Conservation (phyloP, 23 tunicate species). For the Ascidia mentula region DNA sequence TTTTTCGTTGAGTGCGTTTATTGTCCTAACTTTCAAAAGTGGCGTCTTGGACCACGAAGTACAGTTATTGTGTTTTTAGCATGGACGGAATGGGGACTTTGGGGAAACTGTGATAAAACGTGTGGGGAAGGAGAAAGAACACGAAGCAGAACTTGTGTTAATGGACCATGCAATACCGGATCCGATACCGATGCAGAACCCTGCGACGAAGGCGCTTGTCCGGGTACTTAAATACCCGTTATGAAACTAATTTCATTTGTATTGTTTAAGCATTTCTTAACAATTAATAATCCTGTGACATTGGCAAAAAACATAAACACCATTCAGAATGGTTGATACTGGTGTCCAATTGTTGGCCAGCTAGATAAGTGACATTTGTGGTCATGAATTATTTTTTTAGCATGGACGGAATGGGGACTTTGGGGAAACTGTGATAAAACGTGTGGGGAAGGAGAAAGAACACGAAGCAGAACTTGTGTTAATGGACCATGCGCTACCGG, state of each 20-base stretch:
- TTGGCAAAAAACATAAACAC: too few relatives aligned
- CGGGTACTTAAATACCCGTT: neutral
- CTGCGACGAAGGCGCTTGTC: neutral
- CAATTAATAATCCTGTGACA: too few relatives aligned
- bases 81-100: neutral
- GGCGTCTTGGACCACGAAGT: too few relatives aligned
- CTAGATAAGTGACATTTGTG: too few relatives aligned
- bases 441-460: neutral
- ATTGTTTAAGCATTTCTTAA: too few relatives aligned
- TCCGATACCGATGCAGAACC: neutral
- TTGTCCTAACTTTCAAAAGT: too few relatives aligned
- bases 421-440: neutral
- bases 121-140: neutral
- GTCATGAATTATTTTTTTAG: too few relatives aligned
- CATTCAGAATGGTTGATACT: too few relatives aligned
- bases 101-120: neutral
- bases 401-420: neutral
- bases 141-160: neutral
- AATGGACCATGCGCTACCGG: constrained; percentile 2
- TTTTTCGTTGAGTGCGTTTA: too few relatives aligned
- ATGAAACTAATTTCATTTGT: too few relatives aligned
- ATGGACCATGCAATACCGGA: neutral
- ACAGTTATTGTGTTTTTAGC: too few relatives aligned
- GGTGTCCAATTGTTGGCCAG: too few relatives aligned
- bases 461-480: neutral